Evolutionary conservation across 2,888 invertebrate genomes (phyloP), one percentile per base, ranked within the genome.

Genomic region (Lamellibrachia columna): DNA sequence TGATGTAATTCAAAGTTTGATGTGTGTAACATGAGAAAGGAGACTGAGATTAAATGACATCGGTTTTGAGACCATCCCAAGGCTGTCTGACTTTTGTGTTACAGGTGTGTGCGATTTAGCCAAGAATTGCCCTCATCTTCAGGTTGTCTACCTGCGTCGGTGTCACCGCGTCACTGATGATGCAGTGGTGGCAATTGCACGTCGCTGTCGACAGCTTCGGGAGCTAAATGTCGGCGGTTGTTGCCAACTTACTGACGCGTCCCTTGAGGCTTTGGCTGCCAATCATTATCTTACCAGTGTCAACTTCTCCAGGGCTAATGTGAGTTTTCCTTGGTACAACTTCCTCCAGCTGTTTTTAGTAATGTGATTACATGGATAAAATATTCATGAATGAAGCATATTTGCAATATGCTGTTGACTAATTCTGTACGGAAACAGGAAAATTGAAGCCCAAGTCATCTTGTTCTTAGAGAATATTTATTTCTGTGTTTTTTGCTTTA

Each of bases 201-300:
- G 93, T 91, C 93, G 94, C 92, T 96, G 96, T 94, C 95, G 95
- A 55, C 94, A 94, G 90, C 94, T 96, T 53, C 94, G 95, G 4
- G 94, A 95, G 75, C 95, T 96, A 90, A 95, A 96, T 93, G 93
- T 96, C 53, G 95, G 96, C n/a, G 96, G 96, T 53, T 96, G 96
- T 93, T 90, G 92, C 11, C 94, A 94, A 2, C 93, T 96, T 53
- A 95, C 96, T 75, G 75, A 75, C 22, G 2, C 22, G 22, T 75
- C 75, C 75, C 75, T 75, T 6, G 75, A 75, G 75, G 75, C 75
- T 22, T n/a, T 75, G 6, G 75, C 75, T 75, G 75, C 75, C 75
- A 75, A 22, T 6, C 75, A n/a, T 22, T n/a, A 75, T 75, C 75
- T 75, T 75, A 22, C 75, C n/a, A 75, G 75, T 75, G 75, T 75